Evolutionary conservation across 2,888 invertebrate genomes (phyloP), one percentile per base, ranked within the genome.

Genomic region (Luperina nickerlii): DNA sequence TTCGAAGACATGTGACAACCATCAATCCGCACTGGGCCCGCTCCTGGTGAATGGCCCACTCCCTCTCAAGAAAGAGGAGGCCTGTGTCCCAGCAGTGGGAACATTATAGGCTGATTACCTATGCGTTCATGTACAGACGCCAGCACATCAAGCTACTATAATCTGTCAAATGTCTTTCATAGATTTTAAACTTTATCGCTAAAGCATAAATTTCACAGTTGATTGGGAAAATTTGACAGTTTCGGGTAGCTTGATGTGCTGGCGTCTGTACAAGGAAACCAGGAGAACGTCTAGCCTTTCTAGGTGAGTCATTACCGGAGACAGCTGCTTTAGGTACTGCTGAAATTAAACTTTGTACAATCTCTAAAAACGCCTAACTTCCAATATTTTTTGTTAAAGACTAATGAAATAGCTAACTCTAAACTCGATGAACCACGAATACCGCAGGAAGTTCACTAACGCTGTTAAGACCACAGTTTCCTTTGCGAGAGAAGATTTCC

Each of bases 401-500:
- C n/a, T 38, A 63, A 42, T 45, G 11, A 6, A 60, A 75, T 20
- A 76, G 5, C n/a, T 57, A 48, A 66, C 57, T 63, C n/a, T 38
- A 38, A 32, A 75, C 24, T 57, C 57, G 18, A 60, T 20, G 11
- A 67, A 67, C 77, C 51, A 62, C 45, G 27, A 62, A 77, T 38
- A 38, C 65, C 38, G 32, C 62, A 74, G 83, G 77, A 82, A 60
- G 42, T 82, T 24, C 45, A 27, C 48, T 63, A 72, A 80, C 54
- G n/a, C 24, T 15, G 60, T 62, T 76, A 62, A 67, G 38, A 83
- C 63, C 75, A 67, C n/a, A 20, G 60, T n/a, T 86, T 86, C 86
- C 82, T 77, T 80, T 42, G 32, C 79, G 24, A 57, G 51, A 76
- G 63, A 68, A 71, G 79, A 85, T 70, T 82, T 67, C 65, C 69